Evolutionary conservation across 2,888 invertebrate genomes (phyloP), one percentile per base, ranked within the genome.

Genomic region (Eristalinus sepulchralis): DNA sequence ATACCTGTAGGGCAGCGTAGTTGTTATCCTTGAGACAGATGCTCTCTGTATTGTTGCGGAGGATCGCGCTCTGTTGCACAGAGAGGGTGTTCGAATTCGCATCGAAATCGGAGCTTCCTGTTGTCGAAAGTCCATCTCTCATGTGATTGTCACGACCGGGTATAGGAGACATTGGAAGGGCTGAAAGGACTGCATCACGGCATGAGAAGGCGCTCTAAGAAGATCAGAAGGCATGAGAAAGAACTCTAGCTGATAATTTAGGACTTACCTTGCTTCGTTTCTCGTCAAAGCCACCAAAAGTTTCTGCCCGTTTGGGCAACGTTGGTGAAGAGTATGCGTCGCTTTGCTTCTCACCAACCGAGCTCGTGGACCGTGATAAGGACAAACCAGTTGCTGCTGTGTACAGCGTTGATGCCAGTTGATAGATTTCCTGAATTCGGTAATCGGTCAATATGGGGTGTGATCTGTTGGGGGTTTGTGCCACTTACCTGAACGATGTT

Each of bases 241-340:
- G 17, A 47, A 1, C 8, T 8, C 17, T n/a, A 27, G 27, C 27
- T 27, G 27, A 27, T 27, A 3, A 1, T 27, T 13, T 10, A 33
- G 10, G 1, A 9, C 73, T 67, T 75, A 89, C 90, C 93, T 92
- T 93, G 68, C 89, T 91, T 13, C 93, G 90, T 85, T 92, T 92
- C 89, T 94, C 94, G 93, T 98, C 98, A 91, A 98, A 98, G 9
- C 98, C 98, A 1, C 98, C 98, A 93, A 98, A 99, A 3, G 98
- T 98, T 93, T 98, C 98, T 0, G 98, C 98, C 34, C 98, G 94
- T 89, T 98, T 96, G 20, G 98, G 98, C 85, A 98, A 93, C 47
- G 96, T 96, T 17, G 97, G 97, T 33, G 97, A 96, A 86, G 96
- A 95, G 92, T 97, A 98, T 0, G 96, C 95, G 31, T 96, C 95